Evolutionary conservation across 2,113 vertebrate genomes (phyloP).

Genomic region (Megaleporinus macrocephalus): DNA sequence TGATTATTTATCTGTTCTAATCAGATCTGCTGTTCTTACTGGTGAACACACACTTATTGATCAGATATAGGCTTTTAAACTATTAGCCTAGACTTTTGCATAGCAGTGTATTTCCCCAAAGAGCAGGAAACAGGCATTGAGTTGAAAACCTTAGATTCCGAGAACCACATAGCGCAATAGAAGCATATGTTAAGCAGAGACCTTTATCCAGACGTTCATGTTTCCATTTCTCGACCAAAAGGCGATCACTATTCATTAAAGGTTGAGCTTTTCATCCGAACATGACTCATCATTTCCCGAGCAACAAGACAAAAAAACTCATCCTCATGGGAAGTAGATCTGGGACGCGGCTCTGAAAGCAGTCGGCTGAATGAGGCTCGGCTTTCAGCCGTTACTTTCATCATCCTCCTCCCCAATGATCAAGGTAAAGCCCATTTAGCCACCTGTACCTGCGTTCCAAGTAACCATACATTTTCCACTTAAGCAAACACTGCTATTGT

Average conservation of each 20-base stretch:
- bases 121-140: too few relatives aligned
- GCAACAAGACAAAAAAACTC: background rate
- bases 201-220: background rate
- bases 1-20: too few relatives aligned
- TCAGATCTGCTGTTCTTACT: too few relatives aligned
- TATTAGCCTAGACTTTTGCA: too few relatives aligned
- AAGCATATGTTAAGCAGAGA: background rate
- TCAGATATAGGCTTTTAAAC: too few relatives aligned
- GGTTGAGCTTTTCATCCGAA: background rate
- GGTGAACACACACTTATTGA: too few relatives aligned
- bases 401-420: background rate
- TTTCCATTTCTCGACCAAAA: too few relatives aligned
- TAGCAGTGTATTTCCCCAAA: too few relatives aligned
- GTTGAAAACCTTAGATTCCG: too few relatives aligned
- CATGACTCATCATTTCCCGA: background rate
- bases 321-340: background rate
- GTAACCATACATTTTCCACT: background rate
- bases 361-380: background rate
- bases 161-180: too few relatives aligned
- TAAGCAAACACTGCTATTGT: slow-evolving; percentile 8
- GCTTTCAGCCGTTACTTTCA: background rate
- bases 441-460: background rate
- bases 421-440: background rate
- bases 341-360: background rate
- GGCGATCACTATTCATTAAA: background rate